Evolutionary conservation across 2,113 vertebrate genomes (phyloP), one percentile per base, ranked within the genome.

Genomic region (Murina feae): DNA sequence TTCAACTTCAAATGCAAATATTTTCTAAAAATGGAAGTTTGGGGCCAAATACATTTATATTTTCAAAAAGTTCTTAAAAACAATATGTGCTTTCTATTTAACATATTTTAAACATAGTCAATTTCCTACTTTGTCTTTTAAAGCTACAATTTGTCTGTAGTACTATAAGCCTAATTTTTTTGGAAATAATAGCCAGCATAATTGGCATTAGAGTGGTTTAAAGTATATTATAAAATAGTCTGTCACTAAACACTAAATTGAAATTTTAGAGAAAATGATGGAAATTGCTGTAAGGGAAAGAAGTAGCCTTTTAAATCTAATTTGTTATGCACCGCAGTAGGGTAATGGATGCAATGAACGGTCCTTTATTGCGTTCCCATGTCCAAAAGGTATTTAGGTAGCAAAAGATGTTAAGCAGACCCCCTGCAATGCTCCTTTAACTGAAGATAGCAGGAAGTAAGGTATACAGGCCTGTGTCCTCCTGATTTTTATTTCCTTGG

Each of bases 281-380:
- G 98, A 98, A 99, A 99, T 98, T 98, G 99, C 98, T 99, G 98
- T 98, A 98, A 98, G 98, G 98, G 98, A 96, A 98, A 97, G 98
- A 98, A 98, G 98, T 98, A 99, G 98, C 98, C 99, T 99, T 99
- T 99, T 99, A 99, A 99, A 99, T 99, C 98, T 99, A 99, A 99
- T 99, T 99, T 99, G 99, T 99, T 99, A 99, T 99, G 99, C 99
- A 99, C 99, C 97, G 82, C 98, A 99, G 99, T 99, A 99, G 99
- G 99, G 98, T 99, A 99, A 99, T 99, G 98, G 98, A 99, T 98
- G 98, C 98, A 98, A 98, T 98, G 98, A 97, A 98, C 98, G 98
- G 98, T 98, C 98, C 97, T 98, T 99, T 98, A 98, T 98, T 98
- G 98, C 98, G 98, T 99, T 98, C 98, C 98, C 98, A 98, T 98